Conservation (phyloP, 2,888 invertebrate genomes). For the Acrocyrtus sp. region DNA sequence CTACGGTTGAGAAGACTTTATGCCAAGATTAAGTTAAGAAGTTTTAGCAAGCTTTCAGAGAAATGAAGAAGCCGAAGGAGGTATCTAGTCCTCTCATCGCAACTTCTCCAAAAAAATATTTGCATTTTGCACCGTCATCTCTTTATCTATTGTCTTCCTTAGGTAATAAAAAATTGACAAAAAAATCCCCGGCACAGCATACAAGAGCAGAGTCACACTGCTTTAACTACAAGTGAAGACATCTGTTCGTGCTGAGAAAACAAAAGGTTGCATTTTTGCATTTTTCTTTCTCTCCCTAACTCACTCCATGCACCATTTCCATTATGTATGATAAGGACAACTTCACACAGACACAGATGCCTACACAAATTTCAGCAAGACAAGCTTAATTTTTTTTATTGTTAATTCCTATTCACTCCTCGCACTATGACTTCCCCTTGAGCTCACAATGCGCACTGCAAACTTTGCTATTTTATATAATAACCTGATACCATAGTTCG, state of each 20-base stretch:
- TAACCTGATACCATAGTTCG: neutral
- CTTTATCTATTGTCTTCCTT: conserved; percentile 33
- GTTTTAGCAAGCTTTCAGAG: no score
- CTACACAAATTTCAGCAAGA: no score
- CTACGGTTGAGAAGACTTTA: no score
- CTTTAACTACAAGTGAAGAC: conserved; percentile 12
- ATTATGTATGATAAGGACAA: neutral
- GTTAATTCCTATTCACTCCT: no score
- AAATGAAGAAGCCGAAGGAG: no score
- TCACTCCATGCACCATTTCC: neutral
- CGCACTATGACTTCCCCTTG: no score
- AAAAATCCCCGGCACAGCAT: no score
- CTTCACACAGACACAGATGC: neutral
- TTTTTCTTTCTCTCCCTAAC: neutral
- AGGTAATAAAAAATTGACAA: neutral
- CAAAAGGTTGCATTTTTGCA: conserved; percentile 11
- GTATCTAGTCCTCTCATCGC: neutral
- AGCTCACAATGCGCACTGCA: neutral
- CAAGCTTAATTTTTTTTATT: no score
- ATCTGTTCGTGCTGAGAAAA: conserved; percentile 33
- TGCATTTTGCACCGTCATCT: conserved; percentile 41
- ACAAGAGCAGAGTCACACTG: neutral
- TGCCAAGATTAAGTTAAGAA: no score
- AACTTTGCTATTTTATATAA: neutral
- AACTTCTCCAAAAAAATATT: conserved; percentile 14